Base-by-base conservation (phyloP, 2,888 invertebrate species). In the Mythimna ferrago region DNA sequence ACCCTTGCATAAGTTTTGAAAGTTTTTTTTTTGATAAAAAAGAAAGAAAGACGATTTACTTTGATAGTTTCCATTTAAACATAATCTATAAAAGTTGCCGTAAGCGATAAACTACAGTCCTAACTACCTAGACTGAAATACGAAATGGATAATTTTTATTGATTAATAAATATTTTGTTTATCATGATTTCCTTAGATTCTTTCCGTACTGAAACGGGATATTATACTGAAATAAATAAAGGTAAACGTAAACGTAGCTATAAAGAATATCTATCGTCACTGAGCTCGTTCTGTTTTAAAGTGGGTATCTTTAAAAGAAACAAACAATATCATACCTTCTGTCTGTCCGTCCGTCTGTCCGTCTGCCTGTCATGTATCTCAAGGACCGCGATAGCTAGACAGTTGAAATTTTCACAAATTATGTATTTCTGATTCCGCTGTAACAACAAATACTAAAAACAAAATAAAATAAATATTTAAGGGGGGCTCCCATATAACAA, bases 141-240 rank as follows among this genome's bases (percentile, higher is more conserved):
- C 16, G 14, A 58, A 78, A 75, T 60, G 10, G 21, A 21, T 19
- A 19, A 26, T n/a, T 6, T 14, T 41, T 62, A 63, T 58, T 68
- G n/a, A 10, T 26, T n/a, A 11, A 26, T 58, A 75, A 67, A 44
- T 32, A 63, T 63, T n/a, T 14, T 2, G 16, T 32, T n/a, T 54
- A 75, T 53, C 26, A 32, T 38, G n/a, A 53, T 75, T 53, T n/a
- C n/a, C 2, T 57, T 44, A 26, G 4, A 5, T 19, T 35, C 65
- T 48, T 67, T 58, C n/a, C 62, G 35, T 35, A 44, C n/a, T 35
- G 5, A 51, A 67, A 53, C 4, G 26, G 9, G 7, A 58, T 51
- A 21, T 44, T 51, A 21, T 44, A 26, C 11, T 44, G 6, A 58
- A 64, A n/a, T n/a, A 35, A n/a, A 19, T n/a, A n/a, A n/a, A n/a